Evolutionary conservation across 2,797 vertebrate species (phyloP), one percentile per base, ranked within the genome.

Genomic region (Channallabes apus): DNA sequence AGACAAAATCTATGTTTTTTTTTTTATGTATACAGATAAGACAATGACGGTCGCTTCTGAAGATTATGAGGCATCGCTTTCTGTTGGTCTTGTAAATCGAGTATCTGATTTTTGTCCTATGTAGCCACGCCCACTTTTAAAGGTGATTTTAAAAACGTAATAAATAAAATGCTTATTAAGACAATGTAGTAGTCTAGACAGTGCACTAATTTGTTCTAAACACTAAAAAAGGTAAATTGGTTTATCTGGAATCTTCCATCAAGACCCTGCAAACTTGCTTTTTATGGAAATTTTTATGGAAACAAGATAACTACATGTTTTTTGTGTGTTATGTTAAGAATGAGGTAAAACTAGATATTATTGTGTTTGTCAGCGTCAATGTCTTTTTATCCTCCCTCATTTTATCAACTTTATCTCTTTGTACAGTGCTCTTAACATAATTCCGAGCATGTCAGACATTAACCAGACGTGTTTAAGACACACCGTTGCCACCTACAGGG

Each of bases 111-210:
- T 46, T 12, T 9, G 5, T 54, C 41, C 46, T 29, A 0, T 27
- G 15, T 51, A 73, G 71, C 41, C 71, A 73, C 71, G 41, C 71
- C 71, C 24, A 72, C 69, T 69, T 69, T 69, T 38, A 38, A 9
- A 11, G 27, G 7, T 32, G 1, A 18, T 18, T 38, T 69, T 0
- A 22, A 9, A 46, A 46, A 46, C 9, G 8, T 41, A 8, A 41
- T 41, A 8, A 35, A 8, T 32, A 1, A 67, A 69, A 67, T 15
- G 3, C 27, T 65, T 12, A 4, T 65, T 29, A 68, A 17, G 7
- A 17, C n/a, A n/a, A 32, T 38, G 67, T 18, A 35, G 29, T 18
- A 18, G 67, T 18, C 20, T 7, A 35, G 67, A 32, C 8, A 9
- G 17, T 20, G 32, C 17, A 8, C 8, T 46, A 72, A 46, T 41